Percentiles rank a stretch among this genome's conserved stretches.
Evolutionary conservation across 1,140 invertebrate genomes (phyloP).

Genomic region (Brachionus manjavacas): DNA sequence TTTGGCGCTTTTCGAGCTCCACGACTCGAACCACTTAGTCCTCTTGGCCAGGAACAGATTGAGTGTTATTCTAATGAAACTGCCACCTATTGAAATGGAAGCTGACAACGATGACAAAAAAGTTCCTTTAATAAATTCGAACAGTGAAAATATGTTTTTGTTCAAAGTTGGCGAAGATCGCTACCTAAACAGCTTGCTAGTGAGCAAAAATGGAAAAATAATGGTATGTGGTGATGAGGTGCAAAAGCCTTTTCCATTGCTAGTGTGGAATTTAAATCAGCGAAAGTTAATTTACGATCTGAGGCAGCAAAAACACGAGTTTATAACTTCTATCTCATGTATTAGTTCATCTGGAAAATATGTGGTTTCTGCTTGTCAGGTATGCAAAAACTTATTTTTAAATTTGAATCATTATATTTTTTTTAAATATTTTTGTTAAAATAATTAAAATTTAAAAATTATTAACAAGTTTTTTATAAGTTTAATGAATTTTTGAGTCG

Average conservation of each 20-base stretch:
- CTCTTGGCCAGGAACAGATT: conserved; percentile 76
- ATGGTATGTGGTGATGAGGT: conserved; percentile 83
- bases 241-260: conserved; percentile 78
- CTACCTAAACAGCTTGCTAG: conserved; percentile 77
- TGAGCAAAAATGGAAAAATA: conserved; percentile 77
- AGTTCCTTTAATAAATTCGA: neutral
- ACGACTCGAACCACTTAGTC: conserved; percentile 72
- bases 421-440: too few species aligned
- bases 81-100: conserved; percentile 56
- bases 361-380: conserved; percentile 62
- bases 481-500: too few species aligned
- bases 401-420: too few species aligned
- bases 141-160: conserved; percentile 39
- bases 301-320: conserved; percentile 79
- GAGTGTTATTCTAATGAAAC: conserved; percentile 83
- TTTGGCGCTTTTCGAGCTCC: conserved; percentile 79
- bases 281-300: conserved; percentile 78
- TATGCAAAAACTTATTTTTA: neutral
- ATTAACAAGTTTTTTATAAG: too few species aligned
- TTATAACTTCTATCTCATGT: conserved; percentile 72
- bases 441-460: too few species aligned
- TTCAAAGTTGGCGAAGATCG: conserved; percentile 71
- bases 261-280: conserved; percentile 78
- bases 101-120: conserved; percentile 44
- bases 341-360: conserved; percentile 77